These are phyloP conservation scores for Aspiorhynchus laticeps DNA, from an alignment of 2,113 vertebrate species.

Conservation along the genomic window DNA sequence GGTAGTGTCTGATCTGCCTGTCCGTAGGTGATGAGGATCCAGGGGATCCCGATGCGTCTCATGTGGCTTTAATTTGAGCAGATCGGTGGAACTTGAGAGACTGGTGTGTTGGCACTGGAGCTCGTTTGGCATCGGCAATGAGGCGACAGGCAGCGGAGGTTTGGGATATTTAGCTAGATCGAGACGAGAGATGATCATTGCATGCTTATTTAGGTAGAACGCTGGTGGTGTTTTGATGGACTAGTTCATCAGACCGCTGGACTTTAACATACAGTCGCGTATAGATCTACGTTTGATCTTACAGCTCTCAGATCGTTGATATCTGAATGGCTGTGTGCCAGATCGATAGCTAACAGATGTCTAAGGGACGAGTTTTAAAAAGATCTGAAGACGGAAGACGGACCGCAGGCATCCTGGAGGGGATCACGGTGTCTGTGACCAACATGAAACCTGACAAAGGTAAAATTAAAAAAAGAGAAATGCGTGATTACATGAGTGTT, in stretches of 20 bases:
- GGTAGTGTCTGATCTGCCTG: conserved; percentile 62
- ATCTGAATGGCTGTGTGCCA: conserved; percentile 33
- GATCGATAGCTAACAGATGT: conserved; percentile 28
- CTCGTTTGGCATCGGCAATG: conserved; percentile 28
- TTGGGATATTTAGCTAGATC: neutral
- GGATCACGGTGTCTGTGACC: conserved; percentile 74
- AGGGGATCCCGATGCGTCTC: conserved; percentile 45
- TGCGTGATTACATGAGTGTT: conserved; percentile 25
- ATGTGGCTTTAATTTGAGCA: conserved; percentile 40
- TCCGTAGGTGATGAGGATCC: conserved; percentile 52
- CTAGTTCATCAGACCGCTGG: conserved; percentile 26
- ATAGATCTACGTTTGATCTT: neutral
- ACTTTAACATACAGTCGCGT: conserved; percentile 4
- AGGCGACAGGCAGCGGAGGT: neutral
- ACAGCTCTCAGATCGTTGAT: neutral
- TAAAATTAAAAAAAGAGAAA: conserved; percentile 65
- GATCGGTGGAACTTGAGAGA: conserved; percentile 41
- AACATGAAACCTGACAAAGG: conserved; percentile 97
- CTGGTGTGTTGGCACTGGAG: neutral
- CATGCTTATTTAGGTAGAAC: neutral
- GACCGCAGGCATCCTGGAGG: conserved; percentile 52
- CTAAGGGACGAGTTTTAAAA: conserved; percentile 12
- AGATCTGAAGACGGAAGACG: conserved; percentile 48
- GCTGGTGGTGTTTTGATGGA: conserved; percentile 10
- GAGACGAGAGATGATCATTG: conserved; percentile 3